Evolutionary conservation across 2,888 invertebrate species (phyloP), one percentile per base, ranked within the genome.

Genomic region (Zaprionus bogoriensis): DNA sequence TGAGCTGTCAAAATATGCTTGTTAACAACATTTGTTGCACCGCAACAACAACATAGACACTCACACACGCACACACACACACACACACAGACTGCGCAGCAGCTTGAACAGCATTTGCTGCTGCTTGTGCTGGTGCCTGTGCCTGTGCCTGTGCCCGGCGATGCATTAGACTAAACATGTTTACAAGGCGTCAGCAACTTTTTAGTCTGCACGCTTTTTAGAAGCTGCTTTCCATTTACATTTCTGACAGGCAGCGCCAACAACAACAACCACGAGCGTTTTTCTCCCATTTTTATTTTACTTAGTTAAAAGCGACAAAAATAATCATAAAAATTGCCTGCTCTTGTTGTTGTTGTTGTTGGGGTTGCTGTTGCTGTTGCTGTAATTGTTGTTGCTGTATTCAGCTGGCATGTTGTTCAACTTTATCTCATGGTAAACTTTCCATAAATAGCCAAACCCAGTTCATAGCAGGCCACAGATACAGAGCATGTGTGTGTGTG

Each of bases 1-100:
- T 82, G 80, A 84, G 86, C 83, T 85, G 82, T 83, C 82, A 83
- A 82, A 82, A 82, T 84, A 79, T 71, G 79, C 82, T 79, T 83
- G 82, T 83, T 83, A 83, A 84, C 82, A 83, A 84, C 82, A 79
- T 83, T 83, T 83, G 82, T 77, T 73, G 77, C 82, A 77, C 85
- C 79, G 71, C 79, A 79, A 69, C 67, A 71, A 58, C 76, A 74
- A 44, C 66, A 19, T 4, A 39, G 9, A 12, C 14, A 25, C 14
- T 25, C 12, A 30, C 36, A 48, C 44, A 48, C 41, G 30, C 55
- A 63, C 14, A 42, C 2, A 27, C 44, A 23, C 20, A 25, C 12
- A 32, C 22, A 27, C 22, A 32, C 57, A 44, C 68, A 73, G 32
- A 59, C 10, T 19, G 19, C n/a, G n/a, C n/a, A 67, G 59, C 61